Percentiles rank a stretch among this genome's conserved stretches.
phyloP scores from a whole-genome alignment of 2,797 vertebrate species.

The Borostomias antarcticus region DNA sequence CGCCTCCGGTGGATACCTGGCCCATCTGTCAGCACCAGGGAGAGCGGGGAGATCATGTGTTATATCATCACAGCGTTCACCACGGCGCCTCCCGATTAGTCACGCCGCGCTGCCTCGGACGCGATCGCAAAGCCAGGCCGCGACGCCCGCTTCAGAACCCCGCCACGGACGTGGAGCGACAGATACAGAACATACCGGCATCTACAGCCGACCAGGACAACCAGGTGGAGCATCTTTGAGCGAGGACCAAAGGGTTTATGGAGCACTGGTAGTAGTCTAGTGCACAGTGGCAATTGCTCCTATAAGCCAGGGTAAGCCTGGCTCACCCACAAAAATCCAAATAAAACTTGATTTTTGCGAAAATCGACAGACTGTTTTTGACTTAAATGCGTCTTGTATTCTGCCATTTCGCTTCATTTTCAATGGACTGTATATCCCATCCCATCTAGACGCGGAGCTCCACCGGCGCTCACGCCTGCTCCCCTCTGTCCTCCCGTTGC shows the following conservation, averaged over 20 bases:
- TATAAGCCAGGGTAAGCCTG: no score
- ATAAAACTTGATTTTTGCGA: no score
- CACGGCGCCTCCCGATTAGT: neutral
- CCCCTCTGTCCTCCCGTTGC: conserved; percentile 15
- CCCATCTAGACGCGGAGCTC: neutral
- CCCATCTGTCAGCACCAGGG: neutral
- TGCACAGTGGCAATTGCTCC: no score
- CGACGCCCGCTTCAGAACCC: conserved; percentile 13
- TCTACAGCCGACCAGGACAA: no score
- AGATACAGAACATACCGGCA: neutral
- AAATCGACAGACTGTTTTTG: no score
- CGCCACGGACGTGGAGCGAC: conserved; percentile 6
- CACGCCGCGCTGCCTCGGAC: neutral
- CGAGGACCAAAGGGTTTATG: conserved; percentile 4
- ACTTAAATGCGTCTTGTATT: no score
- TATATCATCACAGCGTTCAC: neutral
- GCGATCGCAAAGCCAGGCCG: conserved; percentile 15
- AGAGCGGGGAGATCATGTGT: neutral
- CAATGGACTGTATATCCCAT: no score
- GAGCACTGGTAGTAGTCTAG: no score
- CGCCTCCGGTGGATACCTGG: neutral
- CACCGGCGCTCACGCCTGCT: conserved; percentile 16
- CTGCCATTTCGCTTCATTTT: no score
- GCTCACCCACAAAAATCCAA: no score
- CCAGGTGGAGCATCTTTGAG: conserved; percentile 12